These are phyloP conservation scores for Willisornis vidua DNA, from an alignment of 2,113 vertebrate species.

Conservation along the genomic window DNA sequence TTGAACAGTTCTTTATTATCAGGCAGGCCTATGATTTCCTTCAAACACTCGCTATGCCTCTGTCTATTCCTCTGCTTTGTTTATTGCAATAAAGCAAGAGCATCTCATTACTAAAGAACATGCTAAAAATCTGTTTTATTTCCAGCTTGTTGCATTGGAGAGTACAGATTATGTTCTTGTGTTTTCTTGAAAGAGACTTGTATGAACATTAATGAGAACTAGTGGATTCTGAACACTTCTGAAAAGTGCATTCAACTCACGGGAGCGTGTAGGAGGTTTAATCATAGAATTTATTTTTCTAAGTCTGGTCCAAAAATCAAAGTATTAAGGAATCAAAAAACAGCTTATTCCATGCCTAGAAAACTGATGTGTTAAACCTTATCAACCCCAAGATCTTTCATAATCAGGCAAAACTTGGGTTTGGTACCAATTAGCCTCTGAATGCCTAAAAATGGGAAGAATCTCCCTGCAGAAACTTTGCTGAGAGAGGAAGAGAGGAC, in stretches of 20 bases:
- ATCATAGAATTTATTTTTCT: not conserved
- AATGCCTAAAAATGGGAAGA: not conserved
- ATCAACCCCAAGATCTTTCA: not conserved
- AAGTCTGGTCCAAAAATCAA: not conserved
- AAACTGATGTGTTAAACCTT: not conserved
- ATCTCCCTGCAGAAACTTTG: not conserved
- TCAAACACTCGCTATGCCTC: not conserved
- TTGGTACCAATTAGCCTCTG: not conserved
- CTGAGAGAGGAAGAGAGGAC: not conserved
- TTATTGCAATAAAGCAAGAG: conserved; percentile 19
- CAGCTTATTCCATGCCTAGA: not conserved
- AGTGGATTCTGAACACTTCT: not conserved
- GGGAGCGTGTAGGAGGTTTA: not conserved
- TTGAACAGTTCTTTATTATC: not conserved
- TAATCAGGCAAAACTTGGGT: not conserved
- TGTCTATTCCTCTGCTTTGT: not conserved
- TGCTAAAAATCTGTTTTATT: not conserved
- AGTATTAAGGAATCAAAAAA: not conserved
- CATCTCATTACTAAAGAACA: not conserved
- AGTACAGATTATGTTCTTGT: not conserved
- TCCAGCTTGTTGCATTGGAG: not conserved
- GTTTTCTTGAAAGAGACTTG: not conserved
- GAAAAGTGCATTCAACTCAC: not conserved
- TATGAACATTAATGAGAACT: not conserved
- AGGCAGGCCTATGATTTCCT: not conserved